A percentile compares a stretch with the other conserved stretches of the same genome.
Evolutionary conservation across 2,113 vertebrate species (phyloP).

Genomic region (Capreolus pygargus): DNA sequence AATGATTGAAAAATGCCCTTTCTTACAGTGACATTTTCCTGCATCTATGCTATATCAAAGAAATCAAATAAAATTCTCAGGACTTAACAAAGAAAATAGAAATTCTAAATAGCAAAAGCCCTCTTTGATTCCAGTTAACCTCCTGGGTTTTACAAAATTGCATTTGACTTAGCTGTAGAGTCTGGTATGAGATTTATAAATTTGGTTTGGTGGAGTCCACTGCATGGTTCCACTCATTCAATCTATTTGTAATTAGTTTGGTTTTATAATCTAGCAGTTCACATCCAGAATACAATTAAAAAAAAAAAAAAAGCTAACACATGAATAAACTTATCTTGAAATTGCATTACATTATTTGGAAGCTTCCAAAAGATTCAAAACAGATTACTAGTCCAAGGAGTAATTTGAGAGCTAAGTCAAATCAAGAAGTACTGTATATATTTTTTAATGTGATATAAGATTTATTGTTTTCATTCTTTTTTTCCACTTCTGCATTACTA

Average conservation of each 20-base stretch:
- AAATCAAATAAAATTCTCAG: neutral
- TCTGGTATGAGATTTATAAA: neutral
- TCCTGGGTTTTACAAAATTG: neutral
- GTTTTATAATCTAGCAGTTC: conserved; percentile 6
- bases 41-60: neutral
- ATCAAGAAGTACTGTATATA: neutral
- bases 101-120: neutral
- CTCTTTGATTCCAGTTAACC: neutral
- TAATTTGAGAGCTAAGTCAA: neutral
- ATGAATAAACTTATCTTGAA: neutral
- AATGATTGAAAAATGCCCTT: neutral
- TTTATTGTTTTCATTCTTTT: neutral
- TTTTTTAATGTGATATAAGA: neutral
- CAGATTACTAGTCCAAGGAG: neutral
- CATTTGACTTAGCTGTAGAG: neutral
- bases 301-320: neutral
- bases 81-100: conserved; percentile 39
- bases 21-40: neutral
- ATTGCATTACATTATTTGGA: neutral
- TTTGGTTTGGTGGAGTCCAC: neutral
- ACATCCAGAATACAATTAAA: neutral
- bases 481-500: neutral
- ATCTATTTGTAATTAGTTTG: neutral
- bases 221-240: neutral
- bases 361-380: neutral